Evolutionary conservation across 2,797 vertebrate species (phyloP).

Genomic region (Pogoniulus pusillus): DNA sequence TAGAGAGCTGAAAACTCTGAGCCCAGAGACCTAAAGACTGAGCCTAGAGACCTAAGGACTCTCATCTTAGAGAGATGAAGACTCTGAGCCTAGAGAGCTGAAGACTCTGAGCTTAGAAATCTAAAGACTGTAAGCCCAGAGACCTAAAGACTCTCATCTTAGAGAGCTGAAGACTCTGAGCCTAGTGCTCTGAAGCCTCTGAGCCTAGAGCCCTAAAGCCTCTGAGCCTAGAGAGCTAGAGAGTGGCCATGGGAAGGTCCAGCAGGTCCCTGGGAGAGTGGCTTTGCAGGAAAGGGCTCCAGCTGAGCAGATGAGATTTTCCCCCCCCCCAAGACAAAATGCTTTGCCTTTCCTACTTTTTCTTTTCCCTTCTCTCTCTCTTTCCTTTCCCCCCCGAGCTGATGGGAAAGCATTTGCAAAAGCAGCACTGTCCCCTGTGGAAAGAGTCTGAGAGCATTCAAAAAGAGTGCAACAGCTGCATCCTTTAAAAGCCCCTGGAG

Average conservation of each 20-base stretch:
- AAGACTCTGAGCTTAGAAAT: no score
- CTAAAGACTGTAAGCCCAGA: no score
- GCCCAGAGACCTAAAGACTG: no score
- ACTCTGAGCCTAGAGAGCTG: no score
- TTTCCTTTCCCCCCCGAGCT: background rate
- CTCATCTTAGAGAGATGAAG: no score
- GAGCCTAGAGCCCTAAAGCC: no score
- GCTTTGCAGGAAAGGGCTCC: constrained; percentile 23
- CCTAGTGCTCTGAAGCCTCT: no score
- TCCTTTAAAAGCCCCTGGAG: constrained; percentile 51
- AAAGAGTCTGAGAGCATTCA: constrained; percentile 36
- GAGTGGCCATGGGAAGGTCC: background rate
- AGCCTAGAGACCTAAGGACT: no score
- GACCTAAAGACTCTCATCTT: no score
- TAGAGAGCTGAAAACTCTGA: no score
- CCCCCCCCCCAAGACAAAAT: constrained; percentile 31
- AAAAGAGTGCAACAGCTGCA: constrained; percentile 24
- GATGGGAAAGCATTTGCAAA: constrained; percentile 36
- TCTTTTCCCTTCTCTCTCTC: fast-evolving
- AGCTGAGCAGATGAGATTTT: constrained; percentile 24
- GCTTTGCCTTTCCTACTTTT: background rate
- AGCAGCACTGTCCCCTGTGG: constrained; percentile 34
- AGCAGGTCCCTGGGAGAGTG: background rate
- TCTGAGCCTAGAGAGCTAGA: background rate
- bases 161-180: no score